Percentiles rank a stretch among this genome's conserved stretches.
These are phyloP conservation scores for Leptoclinus maculatus DNA, from an alignment of 2,797 vertebrate species.

Conservation along the genomic window DNA sequence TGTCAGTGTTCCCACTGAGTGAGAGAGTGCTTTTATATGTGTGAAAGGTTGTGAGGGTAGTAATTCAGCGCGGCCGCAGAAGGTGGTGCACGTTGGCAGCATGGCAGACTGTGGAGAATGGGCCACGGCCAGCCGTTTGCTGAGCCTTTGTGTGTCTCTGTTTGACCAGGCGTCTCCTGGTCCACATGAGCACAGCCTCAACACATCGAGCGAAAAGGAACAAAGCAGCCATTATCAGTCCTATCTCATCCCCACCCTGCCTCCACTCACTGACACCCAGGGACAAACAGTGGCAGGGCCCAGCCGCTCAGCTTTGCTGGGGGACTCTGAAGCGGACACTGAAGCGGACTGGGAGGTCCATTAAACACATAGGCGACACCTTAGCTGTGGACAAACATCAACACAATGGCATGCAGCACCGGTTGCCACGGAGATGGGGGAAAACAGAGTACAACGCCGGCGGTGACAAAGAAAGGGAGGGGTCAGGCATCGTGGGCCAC, in stretches of 20 bases:
- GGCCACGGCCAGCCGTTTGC: constrained; percentile 70
- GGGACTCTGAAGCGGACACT: constrained; percentile 66
- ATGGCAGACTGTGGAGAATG: constrained; percentile 77
- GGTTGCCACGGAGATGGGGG: constrained; percentile 78
- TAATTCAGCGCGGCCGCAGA: constrained; percentile 73
- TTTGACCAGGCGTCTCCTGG: constrained; percentile 84
- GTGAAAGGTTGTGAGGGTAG: constrained; percentile 80
- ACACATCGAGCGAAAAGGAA: constrained; percentile 75
- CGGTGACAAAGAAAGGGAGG: constrained; percentile 76
- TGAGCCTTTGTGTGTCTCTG: constrained; percentile 80
- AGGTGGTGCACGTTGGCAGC: constrained; percentile 75
- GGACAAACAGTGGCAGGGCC: constrained; percentile 74
- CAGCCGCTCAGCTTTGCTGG: constrained; percentile 47
- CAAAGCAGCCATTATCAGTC: constrained; percentile 82
- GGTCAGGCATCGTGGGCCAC: constrained; percentile 71
- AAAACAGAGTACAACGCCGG: constrained; percentile 71
- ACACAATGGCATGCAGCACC: constrained; percentile 73
- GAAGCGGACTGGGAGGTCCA: constrained; percentile 79
- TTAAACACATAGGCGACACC: constrained; percentile 80
- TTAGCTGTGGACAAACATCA: constrained; percentile 81
- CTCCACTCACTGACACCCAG: constrained; percentile 67
- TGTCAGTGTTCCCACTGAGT: constrained; percentile 78
- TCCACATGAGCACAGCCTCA: constrained; percentile 76
- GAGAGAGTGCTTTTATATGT: constrained; percentile 77
- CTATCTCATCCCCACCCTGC: constrained; percentile 76